Base-by-base conservation (phyloP, 2,888 invertebrate species). In the Harpalus rubripes region DNA sequence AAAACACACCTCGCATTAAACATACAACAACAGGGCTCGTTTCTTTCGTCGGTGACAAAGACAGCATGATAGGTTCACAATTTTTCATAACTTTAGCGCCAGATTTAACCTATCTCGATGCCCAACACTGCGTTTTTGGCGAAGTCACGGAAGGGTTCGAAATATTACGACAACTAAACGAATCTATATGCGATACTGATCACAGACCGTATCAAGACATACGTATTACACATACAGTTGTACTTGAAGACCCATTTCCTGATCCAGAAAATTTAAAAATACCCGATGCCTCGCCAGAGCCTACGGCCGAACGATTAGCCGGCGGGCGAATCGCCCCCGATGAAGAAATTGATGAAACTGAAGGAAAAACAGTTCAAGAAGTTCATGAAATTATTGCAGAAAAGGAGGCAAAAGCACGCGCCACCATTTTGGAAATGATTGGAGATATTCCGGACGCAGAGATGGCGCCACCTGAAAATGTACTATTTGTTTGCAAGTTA, bases 371-470 rank as follows among this genome's bases (percentile, higher is more conserved):
- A n/a, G 92, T 93, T 58, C 95, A 95, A 87, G 97, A 99, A 92
- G 93, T 99, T 79, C 95, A 95, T 87, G 98, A 98, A 92, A 94
- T 97, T 90, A 93, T 96, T 87, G 96, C 96, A 86, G 96, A 97
- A 87, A 96, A 96, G 87, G 99, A 99, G 91, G 99, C 99, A 0
- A 97, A 97, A 91, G 98, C 99, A 0, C 94, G 99, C 88, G 99
- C 99, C 0, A 98, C 99, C 22, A 98, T 99, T 88, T 92, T 99
- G 59, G 99, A 99, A 93, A 99, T 99, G 93, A 98, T 99, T 22
- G 99, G 99, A 0, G 99, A 99, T 91, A 93, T 99, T 85, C 99
- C 99, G 0, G 97, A 98, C 92, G 99, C 98, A 12, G 99, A 99
- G 85, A 96, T 98, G 91, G 98, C 98, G 6, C 99, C 99, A 0